These are phyloP conservation scores for Anorthoa munda DNA, from an alignment of 2,888 invertebrate species.

Conservation along the genomic window DNA sequence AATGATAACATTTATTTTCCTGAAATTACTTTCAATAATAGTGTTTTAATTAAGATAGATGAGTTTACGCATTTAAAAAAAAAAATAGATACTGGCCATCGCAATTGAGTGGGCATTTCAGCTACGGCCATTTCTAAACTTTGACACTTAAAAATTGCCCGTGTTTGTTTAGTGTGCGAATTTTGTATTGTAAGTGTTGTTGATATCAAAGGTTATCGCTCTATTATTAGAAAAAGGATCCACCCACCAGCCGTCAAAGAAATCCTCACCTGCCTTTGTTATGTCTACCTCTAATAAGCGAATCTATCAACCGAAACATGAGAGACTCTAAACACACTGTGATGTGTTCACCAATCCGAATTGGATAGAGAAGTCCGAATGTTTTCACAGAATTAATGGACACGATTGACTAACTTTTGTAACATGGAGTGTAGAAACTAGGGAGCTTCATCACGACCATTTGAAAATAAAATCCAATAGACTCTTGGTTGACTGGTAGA, in stretches of 20 bases:
- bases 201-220: not conserved
- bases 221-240: not conserved
- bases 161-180: not conserved
- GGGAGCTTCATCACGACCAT: not conserved
- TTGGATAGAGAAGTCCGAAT: slow-evolving; percentile 52
- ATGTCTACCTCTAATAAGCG: slow-evolving; percentile 38
- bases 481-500: too few species aligned
- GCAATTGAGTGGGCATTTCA: not conserved
- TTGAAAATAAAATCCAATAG: too few species aligned
- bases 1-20: too few species aligned
- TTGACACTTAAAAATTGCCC: not conserved
- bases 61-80: too few species aligned
- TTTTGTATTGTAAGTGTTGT: not conserved
- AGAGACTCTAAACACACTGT: slow-evolving; percentile 49
- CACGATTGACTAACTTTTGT: slow-evolving; percentile 69
- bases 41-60: too few species aligned
- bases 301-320: slow-evolving; percentile 30
- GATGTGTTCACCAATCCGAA: slow-evolving; percentile 55
- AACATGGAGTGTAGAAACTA: slow-evolving; percentile 24
- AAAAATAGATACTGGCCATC: too few species aligned
- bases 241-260: not conserved
- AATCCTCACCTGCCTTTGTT: not conserved
- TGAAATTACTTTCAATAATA: too few species aligned
- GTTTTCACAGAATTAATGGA: slow-evolving; percentile 68
- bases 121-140: not conserved